A percentile compares a stretch with the other conserved stretches of the same genome.
Evolutionary conservation across 2,888 invertebrate species (phyloP).

Genomic region (Cerastis rubricosa): DNA sequence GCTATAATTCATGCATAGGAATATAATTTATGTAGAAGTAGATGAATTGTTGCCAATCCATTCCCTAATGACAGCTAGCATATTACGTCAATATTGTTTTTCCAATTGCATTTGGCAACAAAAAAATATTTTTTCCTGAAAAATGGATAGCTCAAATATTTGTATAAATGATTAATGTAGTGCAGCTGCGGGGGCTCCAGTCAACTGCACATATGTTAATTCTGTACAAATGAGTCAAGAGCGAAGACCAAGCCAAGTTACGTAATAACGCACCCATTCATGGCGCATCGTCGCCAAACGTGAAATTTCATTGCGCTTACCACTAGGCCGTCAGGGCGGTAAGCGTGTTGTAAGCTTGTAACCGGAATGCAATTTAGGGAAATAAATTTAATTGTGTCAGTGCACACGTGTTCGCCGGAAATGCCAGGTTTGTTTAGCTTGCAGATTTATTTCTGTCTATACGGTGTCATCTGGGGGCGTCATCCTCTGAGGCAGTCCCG

Average conservation of each 20-base stretch:
- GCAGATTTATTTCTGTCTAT: constrained; percentile 88
- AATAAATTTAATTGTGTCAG: constrained; percentile 83
- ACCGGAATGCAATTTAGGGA: constrained; percentile 65
- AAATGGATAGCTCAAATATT: constrained; percentile 37
- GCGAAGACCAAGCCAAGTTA: constrained; percentile 80
- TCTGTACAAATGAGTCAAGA: constrained; percentile 84
- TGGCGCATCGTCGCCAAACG: constrained; percentile 78
- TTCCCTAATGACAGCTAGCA: constrained; percentile 57
- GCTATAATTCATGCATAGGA: constrained; percentile 77
- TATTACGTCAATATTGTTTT: constrained; percentile 38
- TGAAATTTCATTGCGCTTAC: constrained; percentile 68
- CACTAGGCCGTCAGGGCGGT: constrained; percentile 24
- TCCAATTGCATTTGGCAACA: constrained; percentile 15
- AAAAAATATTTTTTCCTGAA: constrained; percentile 15
- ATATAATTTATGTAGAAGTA: constrained; percentile 80
- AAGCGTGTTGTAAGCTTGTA: constrained; percentile 41
- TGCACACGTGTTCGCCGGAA: constrained; percentile 85
- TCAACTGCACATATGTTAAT: constrained; percentile 82
- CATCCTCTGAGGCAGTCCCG: constrained; percentile 81
- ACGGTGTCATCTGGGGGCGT: constrained; percentile 87
- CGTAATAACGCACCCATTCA: constrained; percentile 85
- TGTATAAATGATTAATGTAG: constrained; percentile 74
- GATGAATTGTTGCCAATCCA: constrained; percentile 77
- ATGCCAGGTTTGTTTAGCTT: constrained; percentile 88
- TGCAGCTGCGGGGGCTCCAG: constrained; percentile 80